Evolutionary conservation across 2,797 vertebrate genomes (phyloP).

Genomic region (Anomalospiza imberbis): DNA sequence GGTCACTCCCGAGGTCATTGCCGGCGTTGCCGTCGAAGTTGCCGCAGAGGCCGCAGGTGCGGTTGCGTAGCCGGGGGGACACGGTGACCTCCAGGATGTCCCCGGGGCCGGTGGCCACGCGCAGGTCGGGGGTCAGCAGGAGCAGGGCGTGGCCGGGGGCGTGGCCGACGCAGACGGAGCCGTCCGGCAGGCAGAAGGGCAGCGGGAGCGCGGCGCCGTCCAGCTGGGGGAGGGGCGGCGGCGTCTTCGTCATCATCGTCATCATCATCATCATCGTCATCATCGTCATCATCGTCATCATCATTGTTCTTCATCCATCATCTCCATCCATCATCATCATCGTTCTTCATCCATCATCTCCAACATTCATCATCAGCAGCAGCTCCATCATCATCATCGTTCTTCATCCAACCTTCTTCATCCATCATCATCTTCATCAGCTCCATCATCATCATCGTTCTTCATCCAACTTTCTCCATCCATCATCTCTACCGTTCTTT

Average conservation of each 20-base stretch:
- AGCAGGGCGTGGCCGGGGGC: neutral
- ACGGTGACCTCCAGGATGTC: rapidly evolving
- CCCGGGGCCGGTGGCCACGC: neutral
- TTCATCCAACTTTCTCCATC: too few relatives aligned
- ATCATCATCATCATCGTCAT: neutral
- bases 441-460: neutral
- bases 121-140: neutral
- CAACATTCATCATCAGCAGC: too few relatives aligned
- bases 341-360: neutral
- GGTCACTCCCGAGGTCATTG: neutral
- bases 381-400: rapidly evolving
- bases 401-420: neutral
- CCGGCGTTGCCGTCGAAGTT: neutral
- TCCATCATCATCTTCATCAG: neutral
- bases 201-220: neutral
- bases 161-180: neutral
- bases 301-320: neutral
- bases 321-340: neutral
- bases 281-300: neutral
- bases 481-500: too few relatives aligned
- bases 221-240: neutral
- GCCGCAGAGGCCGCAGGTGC: neutral
- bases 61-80: neutral
- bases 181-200: neutral
- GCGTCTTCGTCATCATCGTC: rapidly evolving